These are phyloP conservation scores for Microtus richardsoni DNA, from an alignment of 2,113 vertebrate species.

Conservation along the genomic window DNA sequence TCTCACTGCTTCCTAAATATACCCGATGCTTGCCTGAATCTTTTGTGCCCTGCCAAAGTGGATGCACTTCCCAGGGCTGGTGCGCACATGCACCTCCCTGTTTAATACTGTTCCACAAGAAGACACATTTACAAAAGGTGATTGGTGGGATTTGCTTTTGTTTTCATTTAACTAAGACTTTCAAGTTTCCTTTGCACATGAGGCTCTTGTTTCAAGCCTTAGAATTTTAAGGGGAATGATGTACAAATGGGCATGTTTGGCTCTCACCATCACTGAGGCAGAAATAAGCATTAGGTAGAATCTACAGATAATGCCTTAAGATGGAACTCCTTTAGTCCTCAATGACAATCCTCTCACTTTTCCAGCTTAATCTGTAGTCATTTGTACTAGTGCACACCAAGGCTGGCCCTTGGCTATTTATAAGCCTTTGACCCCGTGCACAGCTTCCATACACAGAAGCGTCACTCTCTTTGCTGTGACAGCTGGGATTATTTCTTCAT, in stretches of 20 bases:
- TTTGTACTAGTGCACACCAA: rapidly evolving
- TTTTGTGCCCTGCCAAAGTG: not conserved
- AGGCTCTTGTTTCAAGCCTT: not conserved
- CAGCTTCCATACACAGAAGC: not conserved
- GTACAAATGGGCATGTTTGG: not conserved
- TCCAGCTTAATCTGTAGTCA: not conserved
- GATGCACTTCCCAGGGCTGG: not conserved
- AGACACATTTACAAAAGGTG: not conserved
- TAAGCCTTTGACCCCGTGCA: no score
- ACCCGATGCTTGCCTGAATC: not conserved
- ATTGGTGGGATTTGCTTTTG: not conserved
- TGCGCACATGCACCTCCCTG: not conserved
- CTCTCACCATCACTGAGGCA: not conserved
- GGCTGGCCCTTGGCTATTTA: not conserved
- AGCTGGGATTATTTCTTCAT: not conserved
- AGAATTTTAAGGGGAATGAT: not conserved
- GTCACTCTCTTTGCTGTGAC: not conserved
- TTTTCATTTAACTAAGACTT: not conserved
- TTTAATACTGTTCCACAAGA: not conserved
- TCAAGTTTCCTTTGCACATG: not conserved
- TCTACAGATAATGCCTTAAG: not conserved
- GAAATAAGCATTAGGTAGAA: not conserved
- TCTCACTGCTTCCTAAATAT: not conserved
- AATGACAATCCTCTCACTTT: not conserved
- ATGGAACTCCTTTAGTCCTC: no score